These are phyloP conservation scores for Micromussa lordhowensis DNA, from an alignment of 92 coral and sea anemone species.

Conservation along the genomic window DNA sequence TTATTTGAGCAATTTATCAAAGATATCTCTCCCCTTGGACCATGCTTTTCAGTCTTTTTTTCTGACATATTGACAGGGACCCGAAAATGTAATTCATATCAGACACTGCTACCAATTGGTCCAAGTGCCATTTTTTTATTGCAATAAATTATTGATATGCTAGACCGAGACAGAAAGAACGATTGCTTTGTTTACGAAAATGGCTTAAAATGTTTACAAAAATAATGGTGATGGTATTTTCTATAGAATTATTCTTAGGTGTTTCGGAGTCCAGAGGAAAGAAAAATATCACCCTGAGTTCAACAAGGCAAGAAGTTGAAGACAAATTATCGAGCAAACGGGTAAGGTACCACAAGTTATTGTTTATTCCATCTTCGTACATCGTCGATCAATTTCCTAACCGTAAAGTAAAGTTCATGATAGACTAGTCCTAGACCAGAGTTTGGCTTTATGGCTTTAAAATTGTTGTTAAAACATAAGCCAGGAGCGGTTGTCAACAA, in stretches of 20 bases:
- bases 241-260: background rate
- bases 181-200: constrained; percentile 24
- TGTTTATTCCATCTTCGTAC: background rate
- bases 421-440: background rate
- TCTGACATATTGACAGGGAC: background rate
- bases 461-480: background rate
- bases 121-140: background rate
- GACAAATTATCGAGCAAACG: constrained; percentile 35
- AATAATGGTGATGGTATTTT: background rate
- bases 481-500: background rate
- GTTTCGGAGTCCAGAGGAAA: background rate
- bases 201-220: constrained; percentile 26
- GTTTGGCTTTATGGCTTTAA: background rate
- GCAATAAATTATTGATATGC: constrained; percentile 12
- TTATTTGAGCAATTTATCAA: background rate
- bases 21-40: background rate
- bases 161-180: background rate
- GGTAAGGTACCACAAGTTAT: constrained; percentile 24
- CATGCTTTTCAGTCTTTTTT: background rate
- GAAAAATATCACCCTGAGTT: background rate
- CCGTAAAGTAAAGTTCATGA: background rate
- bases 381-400: background rate
- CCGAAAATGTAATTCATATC: background rate
- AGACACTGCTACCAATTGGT: background rate
- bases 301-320: background rate